Conservation (phyloP, 1,140 invertebrate genomes). For the Druon quercuslanigerum region DNA sequence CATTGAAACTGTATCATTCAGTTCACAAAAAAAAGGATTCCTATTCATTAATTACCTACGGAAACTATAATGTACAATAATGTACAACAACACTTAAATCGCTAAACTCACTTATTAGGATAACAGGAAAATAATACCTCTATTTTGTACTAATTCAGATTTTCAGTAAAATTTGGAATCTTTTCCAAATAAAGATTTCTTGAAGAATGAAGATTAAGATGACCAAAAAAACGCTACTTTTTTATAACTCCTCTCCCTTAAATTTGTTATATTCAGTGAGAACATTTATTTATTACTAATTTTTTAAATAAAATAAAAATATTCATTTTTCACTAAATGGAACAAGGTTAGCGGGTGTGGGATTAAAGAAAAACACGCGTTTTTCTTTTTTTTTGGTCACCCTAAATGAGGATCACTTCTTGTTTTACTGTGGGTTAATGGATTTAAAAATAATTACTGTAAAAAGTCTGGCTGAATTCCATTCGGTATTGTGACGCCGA, state of each 20-base stretch:
- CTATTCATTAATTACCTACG: background rate
- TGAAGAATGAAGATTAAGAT: background rate
- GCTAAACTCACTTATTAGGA: background rate
- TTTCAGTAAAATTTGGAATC: background rate
- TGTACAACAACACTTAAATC: background rate
- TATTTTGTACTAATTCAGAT: conserved; percentile 28
- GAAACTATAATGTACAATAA: background rate
- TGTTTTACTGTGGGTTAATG: too few species aligned
- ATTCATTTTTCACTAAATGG: too few species aligned
- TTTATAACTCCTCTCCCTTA: too few species aligned
- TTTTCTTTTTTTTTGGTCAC: too few species aligned
- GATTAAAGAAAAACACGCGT: too few species aligned
- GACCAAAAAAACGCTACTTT: too few species aligned
- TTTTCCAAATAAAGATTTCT: background rate
- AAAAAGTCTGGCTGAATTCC: conserved; percentile 56
- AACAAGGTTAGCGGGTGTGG: too few species aligned
- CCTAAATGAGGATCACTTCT: too few species aligned
- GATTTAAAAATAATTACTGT: conserved; percentile 37
- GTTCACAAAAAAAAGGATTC: background rate
- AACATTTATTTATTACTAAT: too few species aligned
- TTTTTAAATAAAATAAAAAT: too few species aligned
- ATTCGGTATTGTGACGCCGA: conserved; percentile 60
- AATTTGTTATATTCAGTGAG: too few species aligned
- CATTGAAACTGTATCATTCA: background rate
- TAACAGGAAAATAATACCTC: conserved; percentile 10